Evolutionary conservation across 2,797 vertebrate species (phyloP).

Genomic region (Pipistrellus pipistrellus): DNA sequence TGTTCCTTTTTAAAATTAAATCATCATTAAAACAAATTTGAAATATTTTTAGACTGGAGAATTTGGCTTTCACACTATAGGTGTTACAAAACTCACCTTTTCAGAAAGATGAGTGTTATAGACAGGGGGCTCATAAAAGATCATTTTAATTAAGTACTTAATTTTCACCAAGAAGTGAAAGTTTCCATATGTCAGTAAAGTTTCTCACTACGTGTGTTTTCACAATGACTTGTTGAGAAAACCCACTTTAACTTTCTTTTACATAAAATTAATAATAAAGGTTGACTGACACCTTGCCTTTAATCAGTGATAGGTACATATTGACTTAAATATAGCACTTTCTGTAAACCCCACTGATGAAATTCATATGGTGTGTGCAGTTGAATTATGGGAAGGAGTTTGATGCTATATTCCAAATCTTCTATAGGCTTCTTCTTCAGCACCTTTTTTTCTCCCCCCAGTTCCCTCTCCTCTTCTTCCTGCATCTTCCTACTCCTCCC

Average conservation of each 20-base stretch:
- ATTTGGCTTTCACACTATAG: constrained; percentile 38
- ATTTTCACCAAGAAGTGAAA: constrained; percentile 66
- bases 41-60: constrained; percentile 34
- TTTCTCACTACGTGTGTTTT: constrained; percentile 44
- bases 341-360: neutral
- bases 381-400: neutral
- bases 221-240: constrained; percentile 28
- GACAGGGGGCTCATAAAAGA: neutral
- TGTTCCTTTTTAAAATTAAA: neutral
- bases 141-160: constrained; percentile 59
- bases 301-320: neutral
- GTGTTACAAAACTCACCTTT: constrained; percentile 3
- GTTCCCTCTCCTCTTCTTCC: too few species aligned
- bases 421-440: neutral
- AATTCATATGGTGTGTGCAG: neutral
- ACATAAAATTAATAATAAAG: constrained; percentile 53
- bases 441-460: neutral
- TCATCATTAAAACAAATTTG: constrained; percentile 27
- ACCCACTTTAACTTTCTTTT: neutral
- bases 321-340: neutral
- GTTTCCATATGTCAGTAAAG: constrained; percentile 10
- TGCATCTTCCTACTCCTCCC: neutral
- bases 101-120: constrained; percentile 44
- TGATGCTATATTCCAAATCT: neutral
- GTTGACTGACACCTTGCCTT: neutral